Base-by-base conservation (phyloP, 1,140 invertebrate species). In the Hormaphis cornu region DNA sequence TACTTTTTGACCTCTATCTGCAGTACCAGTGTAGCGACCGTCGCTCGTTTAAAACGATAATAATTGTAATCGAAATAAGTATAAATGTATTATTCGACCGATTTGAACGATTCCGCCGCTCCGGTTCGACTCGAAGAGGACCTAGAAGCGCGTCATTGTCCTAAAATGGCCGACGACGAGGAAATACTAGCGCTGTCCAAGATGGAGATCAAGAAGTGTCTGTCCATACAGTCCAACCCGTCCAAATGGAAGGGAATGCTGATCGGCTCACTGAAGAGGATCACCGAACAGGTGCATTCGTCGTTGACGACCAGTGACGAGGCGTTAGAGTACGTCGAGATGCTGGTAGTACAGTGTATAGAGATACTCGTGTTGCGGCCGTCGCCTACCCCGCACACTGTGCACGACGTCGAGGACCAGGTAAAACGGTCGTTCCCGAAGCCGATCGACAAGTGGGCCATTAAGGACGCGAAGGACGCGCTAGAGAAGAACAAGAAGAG, bases 251-350 rank as follows among this genome's bases (percentile, higher is more conserved):
- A 48, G 1, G 59, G 59, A n/a, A 10, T 66, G 28, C 12, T 66
- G 18, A 24, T 48, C 0, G 59, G 26, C 3, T 35, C 59, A 0
- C 69, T 63, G 16, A 76, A 77, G 58, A 71, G 94, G 91, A 90
- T 96, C 71, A 82, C 94, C 79, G 87, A 91, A 74, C 90, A 94
- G 80, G 90, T 95, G 58, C 92, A 97, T 81, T 89, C 91, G 9
- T 87, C 86, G 46, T 80, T 97, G 74, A 86, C 83, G 72, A 91
- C 91, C 22, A 85, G 89, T 75, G 89, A 95, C 74, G 93, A 95
- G 82, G 94, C 94, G 1, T 81, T 97, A 72, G 85, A 93, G 66
- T 97, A 95, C 78, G 91, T 97, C 52, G 95, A 98, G 80, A 87
- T 86, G 70, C 83, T 97, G 48, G 94, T 95, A 75, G 80, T 97